These are phyloP conservation scores for Blomia tropicalis DNA, from an alignment of 2,888 invertebrate species.

Conservation along the genomic window DNA sequence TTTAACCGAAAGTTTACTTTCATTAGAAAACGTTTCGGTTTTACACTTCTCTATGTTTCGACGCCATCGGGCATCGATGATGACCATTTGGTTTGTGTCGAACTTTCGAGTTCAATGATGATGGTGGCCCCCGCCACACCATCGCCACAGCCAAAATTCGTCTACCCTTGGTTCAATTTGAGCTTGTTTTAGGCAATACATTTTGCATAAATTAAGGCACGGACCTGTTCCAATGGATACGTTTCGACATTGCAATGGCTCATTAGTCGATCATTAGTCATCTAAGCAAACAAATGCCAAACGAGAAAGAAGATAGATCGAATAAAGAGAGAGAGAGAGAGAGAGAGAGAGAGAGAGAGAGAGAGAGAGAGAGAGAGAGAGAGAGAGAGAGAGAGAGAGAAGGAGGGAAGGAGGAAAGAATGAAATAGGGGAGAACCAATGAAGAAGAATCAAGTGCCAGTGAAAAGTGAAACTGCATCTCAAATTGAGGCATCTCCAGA, in stretches of 20 bases:
- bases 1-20: background rate
- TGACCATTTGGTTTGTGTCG: background rate
- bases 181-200: background rate
- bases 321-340: background rate
- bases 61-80: background rate
- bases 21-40: too few species aligned
- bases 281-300: constrained; percentile 10
- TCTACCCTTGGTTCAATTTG: background rate
- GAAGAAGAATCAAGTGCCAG: constrained; percentile 3
- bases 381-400: constrained; percentile 10
- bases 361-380: constrained; percentile 19
- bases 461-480: constrained; percentile 9
- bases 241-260: background rate
- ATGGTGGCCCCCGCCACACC: too few species aligned
- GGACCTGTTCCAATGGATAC: background rate
- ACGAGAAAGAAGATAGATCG: background rate
- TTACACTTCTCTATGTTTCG: too few species aligned
- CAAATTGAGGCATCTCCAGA: constrained; percentile 10
- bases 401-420: constrained; percentile 6
- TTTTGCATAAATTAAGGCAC: constrained; percentile 5
- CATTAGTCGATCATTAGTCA: constrained; percentile 19
- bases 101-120: background rate
- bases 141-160: too few species aligned
- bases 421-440: constrained; percentile 13
- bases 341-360: constrained; percentile 13